phyloP scores from a whole-genome alignment of 2,113 vertebrate genomes.

The Cephalopterus ornatus region DNA sequence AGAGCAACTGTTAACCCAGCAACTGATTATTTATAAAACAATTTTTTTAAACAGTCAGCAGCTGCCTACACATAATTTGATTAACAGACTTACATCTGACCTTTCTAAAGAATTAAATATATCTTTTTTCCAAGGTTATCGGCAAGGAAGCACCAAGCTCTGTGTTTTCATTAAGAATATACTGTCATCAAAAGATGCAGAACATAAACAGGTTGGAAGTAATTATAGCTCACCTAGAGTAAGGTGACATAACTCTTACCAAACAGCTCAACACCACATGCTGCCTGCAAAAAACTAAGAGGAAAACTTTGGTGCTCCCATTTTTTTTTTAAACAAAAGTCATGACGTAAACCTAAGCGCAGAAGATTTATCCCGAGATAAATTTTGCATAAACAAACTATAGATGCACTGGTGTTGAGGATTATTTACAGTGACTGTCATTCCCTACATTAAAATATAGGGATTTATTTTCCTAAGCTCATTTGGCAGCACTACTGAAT shows the following conservation, averaged over 20 bases:
- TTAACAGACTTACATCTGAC: not conserved
- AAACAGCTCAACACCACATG: not conserved
- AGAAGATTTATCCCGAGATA: not conserved
- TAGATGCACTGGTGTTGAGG: not conserved
- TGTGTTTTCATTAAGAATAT: not conserved
- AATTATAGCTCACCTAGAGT: not conserved
- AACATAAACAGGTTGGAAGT: not conserved
- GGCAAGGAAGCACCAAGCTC: not conserved
- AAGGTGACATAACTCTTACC: not conserved
- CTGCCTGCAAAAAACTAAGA: not conserved
- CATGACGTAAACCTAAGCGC: not conserved
- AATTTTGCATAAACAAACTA: not conserved
- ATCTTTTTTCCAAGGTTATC: not conserved
- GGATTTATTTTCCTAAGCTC: conserved; percentile 40
- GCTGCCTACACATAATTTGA: not conserved
- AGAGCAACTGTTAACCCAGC: not conserved
- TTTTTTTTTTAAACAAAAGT: not conserved
- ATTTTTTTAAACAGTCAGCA: not conserved
- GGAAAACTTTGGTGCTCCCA: not conserved
- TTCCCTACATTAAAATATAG: not conserved
- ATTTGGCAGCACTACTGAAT: conserved; percentile 11
- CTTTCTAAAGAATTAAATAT: not conserved
- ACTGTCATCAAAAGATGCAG: not conserved
- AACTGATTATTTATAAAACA: conserved; percentile 5
- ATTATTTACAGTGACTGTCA: conserved; percentile 10